These are phyloP conservation scores for Notechis scutatus DNA, from an alignment of 2,113 vertebrate species.

Conservation along the genomic window DNA sequence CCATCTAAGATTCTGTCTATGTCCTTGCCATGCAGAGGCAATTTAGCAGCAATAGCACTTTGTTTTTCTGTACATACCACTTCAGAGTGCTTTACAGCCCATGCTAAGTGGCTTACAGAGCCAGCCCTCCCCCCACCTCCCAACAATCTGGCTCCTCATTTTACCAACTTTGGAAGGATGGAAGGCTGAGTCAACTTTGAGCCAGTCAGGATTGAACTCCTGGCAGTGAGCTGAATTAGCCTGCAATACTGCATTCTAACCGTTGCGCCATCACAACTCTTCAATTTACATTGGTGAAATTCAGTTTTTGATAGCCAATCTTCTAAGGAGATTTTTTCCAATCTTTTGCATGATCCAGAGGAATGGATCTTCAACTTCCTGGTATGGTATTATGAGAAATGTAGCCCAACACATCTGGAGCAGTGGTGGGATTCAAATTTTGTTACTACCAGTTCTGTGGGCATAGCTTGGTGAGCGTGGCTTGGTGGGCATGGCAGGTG, in stretches of 20 bases:
- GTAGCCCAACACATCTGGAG: neutral
- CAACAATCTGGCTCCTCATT: neutral
- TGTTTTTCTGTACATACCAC: neutral
- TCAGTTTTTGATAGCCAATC: neutral
- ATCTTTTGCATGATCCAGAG: neutral
- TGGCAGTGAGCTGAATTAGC: neutral
- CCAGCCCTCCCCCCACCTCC: fast-evolving
- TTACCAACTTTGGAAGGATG: neutral
- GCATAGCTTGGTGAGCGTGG: too few species aligned
- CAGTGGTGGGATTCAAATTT: too few species aligned
- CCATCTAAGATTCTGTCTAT: neutral
- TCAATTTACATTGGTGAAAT: neutral
- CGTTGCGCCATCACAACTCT: neutral
- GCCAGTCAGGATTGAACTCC: neutral
- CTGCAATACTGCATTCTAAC: neutral
- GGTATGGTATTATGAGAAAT: neutral
- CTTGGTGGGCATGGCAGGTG: too few species aligned
- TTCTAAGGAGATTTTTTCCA: neutral
- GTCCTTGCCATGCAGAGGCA: neutral
- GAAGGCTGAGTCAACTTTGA: neutral
- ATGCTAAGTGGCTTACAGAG: neutral
- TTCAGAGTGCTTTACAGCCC: neutral
- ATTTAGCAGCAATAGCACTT: neutral
- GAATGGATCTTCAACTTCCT: neutral
- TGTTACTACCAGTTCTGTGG: too few species aligned